Conservation (phyloP, 2,888 invertebrate species). For the Drepana falcataria region DNA sequence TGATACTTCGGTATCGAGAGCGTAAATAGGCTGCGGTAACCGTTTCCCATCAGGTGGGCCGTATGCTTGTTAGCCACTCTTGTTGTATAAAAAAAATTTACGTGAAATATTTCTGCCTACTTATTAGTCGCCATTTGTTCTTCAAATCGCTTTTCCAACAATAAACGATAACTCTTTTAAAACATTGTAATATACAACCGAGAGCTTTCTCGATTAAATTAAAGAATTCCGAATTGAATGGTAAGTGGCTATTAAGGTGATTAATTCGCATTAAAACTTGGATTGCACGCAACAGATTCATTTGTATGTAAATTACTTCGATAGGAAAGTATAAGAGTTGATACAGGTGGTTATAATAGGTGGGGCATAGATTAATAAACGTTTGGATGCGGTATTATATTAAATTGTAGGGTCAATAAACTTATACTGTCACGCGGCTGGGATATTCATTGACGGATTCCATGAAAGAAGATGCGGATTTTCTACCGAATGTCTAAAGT, state of each 20-base stretch:
- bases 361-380: not conserved
- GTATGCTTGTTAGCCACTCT: no score
- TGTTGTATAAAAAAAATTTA: no score
- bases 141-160: not conserved
- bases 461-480: no score
- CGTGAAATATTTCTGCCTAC: no score
- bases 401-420: no score
- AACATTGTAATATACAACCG: conserved; percentile 1
- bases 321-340: conserved; percentile 24
- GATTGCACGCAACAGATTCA: conserved; percentile 21
- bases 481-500: no score
- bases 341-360: conserved; percentile 7
- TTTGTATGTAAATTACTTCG: conserved; percentile 34
- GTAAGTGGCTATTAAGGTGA: conserved; percentile 1
- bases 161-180: not conserved
- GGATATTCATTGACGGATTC: no score
- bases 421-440: no score
- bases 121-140: not conserved
- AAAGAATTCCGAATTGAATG: conserved; percentile 3
- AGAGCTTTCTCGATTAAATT: conserved; percentile 1
- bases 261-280: conserved; percentile 4
- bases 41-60: no score
- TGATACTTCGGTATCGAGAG: no score
- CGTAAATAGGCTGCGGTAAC: no score
- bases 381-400: not conserved